Base-by-base conservation (phyloP, 2,888 invertebrate species). In the Macrosoma leucophasiata region DNA sequence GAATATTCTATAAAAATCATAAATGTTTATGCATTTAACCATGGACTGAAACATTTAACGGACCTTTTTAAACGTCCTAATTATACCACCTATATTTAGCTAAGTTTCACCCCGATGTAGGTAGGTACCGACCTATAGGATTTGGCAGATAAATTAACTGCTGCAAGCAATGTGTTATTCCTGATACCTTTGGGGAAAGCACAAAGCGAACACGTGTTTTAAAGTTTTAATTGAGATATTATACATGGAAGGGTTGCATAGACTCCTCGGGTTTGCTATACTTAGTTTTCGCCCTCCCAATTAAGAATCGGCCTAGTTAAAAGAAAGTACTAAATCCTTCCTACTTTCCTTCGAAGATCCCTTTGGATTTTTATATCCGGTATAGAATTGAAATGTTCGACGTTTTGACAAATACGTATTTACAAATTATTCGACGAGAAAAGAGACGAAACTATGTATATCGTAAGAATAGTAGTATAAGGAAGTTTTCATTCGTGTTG, bases 171-270 rank as follows among this genome's bases (percentile, higher is more conserved):
- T 78, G 58, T 56, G 61, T 74, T 73, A 75, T 39, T 60, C 58
- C 58, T 49, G 52, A 32, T 41, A 39, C 58, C 69, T 57, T 62
- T 43, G 34, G 68, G 69, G 74, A 72, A 69, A 43, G 65, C 66
- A 62, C 64, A 64, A 62, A 64, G 54, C 58, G 65, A 79, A 77
- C 82, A 84, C 64, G 66, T 84, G 82, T 78, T 77, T 58, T 59
- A 54, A 56, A 71, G 58, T 67, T 77, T 74, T 72, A 77, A 74
- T 60, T 66, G 65, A 72, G 63, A 75, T 74, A 73, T 76, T 78
- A 75, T 75, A 81, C 72, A 67, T 58, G 52, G 67, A 82, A 79
- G 82, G 82, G 82, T 77, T 78, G 66, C 62, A 55, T 50, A 58
- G 62, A 60, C 64, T 58, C 59, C 60, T 63, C 61, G 34, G 65